A percentile compares a stretch with the other conserved stretches of the same genome.
Evolutionary conservation across 2,797 vertebrate species (phyloP).

Genomic region (Cyprinodon diabolis): DNA sequence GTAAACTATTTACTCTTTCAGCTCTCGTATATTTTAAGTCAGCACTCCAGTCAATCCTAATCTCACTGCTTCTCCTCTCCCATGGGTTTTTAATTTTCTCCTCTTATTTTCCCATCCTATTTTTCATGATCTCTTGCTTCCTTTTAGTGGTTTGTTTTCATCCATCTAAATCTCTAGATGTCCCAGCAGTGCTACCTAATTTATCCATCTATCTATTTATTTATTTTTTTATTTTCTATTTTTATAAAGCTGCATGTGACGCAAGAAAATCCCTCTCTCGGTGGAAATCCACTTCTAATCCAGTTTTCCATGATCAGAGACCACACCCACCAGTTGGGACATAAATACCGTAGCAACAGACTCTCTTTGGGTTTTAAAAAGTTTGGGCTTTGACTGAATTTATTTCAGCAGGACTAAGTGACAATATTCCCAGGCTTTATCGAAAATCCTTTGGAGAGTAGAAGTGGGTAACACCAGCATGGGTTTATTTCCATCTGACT

Average conservation of each 20-base stretch:
- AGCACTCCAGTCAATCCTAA: conserved; percentile 30
- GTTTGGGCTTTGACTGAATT: not conserved
- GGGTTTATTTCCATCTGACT: no score
- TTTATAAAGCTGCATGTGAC: not conserved
- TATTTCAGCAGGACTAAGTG: conserved; percentile 7
- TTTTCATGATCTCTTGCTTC: conserved; percentile 16
- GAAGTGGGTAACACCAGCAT: not conserved
- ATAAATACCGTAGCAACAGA: conserved; percentile 27
- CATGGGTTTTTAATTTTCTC: conserved; percentile 33
- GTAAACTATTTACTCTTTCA: conserved; percentile 14
- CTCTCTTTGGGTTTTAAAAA: conserved; percentile 1
- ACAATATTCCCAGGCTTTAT: not conserved
- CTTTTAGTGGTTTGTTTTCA: conserved; percentile 22
- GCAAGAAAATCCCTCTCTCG: conserved; percentile 11
- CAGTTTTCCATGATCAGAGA: conserved; percentile 36
- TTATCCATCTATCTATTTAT: conserved; percentile 29
- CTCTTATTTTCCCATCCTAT: conserved; percentile 3
- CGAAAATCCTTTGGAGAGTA: conserved; percentile 1
- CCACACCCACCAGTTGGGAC: conserved; percentile 11
- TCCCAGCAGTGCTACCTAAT: conserved; percentile 8
- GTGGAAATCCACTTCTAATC: conserved; percentile 56
- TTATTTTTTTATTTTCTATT: conserved; percentile 12
- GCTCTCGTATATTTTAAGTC: conserved; percentile 1
- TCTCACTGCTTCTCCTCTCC: conserved; percentile 20
- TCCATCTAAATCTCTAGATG: conserved; percentile 26